Evolutionary conservation across 2,113 vertebrate genomes (phyloP).

Genomic region (Erythrolamprus reginae): DNA sequence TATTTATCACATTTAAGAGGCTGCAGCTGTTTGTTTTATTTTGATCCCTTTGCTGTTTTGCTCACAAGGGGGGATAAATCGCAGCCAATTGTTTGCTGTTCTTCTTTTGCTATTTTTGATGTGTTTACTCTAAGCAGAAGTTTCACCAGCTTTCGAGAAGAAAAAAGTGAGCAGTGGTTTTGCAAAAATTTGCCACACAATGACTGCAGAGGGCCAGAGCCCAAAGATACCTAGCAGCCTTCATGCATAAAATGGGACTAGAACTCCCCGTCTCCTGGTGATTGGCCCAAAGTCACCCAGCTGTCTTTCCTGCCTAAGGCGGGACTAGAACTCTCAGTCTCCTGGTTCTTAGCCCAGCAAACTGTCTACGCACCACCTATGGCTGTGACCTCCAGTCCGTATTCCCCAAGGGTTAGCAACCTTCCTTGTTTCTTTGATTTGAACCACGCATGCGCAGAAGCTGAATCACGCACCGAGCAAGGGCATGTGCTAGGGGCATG

Average conservation of each 20-base stretch:
- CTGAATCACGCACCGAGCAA: too few relatives aligned
- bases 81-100: neutral
- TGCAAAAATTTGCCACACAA: neutral
- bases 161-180: neutral
- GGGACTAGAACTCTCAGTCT: neutral
- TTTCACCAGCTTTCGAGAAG: neutral
- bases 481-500: too few relatives aligned
- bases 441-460: too few relatives aligned
- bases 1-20: neutral
- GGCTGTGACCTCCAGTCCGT: neutral
- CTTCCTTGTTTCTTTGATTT: neutral
- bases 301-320: fast-evolving
- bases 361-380: neutral
- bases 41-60: neutral
- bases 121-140: neutral
- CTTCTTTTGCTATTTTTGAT: neutral
- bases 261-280: too few relatives aligned
- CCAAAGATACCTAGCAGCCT: too few relatives aligned
- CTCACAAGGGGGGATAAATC: neutral
- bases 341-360: too few relatives aligned
- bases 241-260: too few relatives aligned
- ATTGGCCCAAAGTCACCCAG: neutral
- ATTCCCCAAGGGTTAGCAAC: neutral
- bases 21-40: neutral
- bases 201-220: neutral